Conservation (phyloP, 2,113 vertebrate genomes). For the Neolamprologus tretocephalus region DNA sequence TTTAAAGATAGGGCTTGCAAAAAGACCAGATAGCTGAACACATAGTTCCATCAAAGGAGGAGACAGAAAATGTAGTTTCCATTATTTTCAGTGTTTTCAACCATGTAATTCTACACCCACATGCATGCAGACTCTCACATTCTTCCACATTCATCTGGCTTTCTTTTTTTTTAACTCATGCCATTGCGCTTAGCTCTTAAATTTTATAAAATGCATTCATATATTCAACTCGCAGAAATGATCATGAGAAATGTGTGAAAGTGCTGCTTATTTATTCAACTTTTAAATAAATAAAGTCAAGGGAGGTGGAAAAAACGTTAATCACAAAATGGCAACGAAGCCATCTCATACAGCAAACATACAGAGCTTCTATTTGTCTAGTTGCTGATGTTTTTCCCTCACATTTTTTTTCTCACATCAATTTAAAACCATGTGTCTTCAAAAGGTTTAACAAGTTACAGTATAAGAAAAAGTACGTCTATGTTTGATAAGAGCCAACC, state of each 20-base stretch:
- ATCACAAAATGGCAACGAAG: background rate
- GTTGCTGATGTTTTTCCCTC: background rate
- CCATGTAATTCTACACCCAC: background rate
- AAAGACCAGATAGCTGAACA: background rate
- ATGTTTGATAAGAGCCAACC: background rate
- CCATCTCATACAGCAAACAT: background rate
- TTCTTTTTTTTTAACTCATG: background rate
- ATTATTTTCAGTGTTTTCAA: background rate
- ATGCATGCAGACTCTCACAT: background rate
- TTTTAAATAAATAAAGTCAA: background rate
- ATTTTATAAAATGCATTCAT: background rate
- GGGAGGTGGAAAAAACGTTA: background rate
- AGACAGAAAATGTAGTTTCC: background rate
- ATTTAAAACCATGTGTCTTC: background rate
- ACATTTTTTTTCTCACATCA: background rate
- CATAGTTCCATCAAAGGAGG: background rate
- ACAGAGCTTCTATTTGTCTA: background rate
- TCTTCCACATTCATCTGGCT: background rate
- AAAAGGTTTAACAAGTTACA: background rate
- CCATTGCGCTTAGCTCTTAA: background rate
- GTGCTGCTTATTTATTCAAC: background rate
- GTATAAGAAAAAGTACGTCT: background rate
- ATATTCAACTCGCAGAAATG: background rate
- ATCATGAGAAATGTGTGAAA: background rate
- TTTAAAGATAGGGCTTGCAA: background rate